phyloP scores from a whole-genome alignment of 1,140 invertebrate genomes.

The Maconellicoccus hirsutus region DNA sequence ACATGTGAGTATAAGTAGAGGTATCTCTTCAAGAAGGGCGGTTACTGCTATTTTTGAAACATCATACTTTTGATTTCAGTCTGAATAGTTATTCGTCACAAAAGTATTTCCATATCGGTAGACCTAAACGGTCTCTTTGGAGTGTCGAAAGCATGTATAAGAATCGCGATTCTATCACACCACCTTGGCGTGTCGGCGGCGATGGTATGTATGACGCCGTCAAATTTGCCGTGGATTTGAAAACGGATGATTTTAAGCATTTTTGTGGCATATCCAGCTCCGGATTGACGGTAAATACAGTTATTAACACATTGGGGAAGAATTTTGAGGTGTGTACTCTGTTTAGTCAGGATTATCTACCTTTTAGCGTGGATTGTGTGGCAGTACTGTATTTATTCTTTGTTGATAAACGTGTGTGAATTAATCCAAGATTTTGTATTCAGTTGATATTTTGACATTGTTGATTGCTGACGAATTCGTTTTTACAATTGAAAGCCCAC shows the following conservation, averaged over 20 bases:
- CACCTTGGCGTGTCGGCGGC: slow-evolving; percentile 25
- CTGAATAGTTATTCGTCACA: not conserved
- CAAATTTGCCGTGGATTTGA: slow-evolving; percentile 22
- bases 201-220: slow-evolving; percentile 22
- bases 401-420: no score
- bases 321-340: no score
- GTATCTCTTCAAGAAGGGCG: no score
- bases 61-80: not conserved
- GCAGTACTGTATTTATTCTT: no score
- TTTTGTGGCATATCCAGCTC: slow-evolving; percentile 10
- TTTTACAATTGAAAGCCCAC: no score
- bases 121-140: not conserved
- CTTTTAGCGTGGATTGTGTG: no score
- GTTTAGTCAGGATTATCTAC: no score
- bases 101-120: not conserved
- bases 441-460: no score
- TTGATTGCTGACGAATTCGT: no score
- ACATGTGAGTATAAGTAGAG: slow-evolving; percentile 16
- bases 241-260: not conserved
- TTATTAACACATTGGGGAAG: no score
- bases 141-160: not conserved
- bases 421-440: no score
- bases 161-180: slow-evolving; percentile 9
- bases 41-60: not conserved
- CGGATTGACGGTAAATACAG: slow-evolving; percentile 23